Evolutionary conservation across 2,113 vertebrate genomes (phyloP).

Genomic region (Pyxicephalus adspersus): DNA sequence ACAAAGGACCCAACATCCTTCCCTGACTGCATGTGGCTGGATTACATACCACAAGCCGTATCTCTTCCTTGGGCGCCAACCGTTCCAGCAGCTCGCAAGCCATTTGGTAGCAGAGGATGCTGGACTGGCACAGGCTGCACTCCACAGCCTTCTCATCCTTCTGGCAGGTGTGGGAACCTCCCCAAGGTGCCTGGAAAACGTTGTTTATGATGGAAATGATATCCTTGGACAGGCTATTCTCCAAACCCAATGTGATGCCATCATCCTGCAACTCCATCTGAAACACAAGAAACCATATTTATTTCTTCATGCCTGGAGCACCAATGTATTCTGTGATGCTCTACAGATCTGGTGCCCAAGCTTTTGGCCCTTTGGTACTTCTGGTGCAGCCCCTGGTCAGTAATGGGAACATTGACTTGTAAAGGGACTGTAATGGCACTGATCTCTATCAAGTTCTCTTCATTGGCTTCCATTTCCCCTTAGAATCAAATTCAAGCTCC

Average conservation of each 20-base stretch:
- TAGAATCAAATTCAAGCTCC: too few relatives aligned
- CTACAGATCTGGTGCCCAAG: too few relatives aligned
- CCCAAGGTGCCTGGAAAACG: conserved; percentile 98
- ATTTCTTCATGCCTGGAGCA: too few relatives aligned
- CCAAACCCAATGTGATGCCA: conserved; percentile 91
- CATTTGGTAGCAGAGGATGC: conserved; percentile 97
- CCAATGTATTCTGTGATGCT: too few relatives aligned
- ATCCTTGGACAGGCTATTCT: conserved; percentile 92
- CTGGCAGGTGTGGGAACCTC: conserved; percentile 95
- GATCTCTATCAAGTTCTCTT: too few relatives aligned
- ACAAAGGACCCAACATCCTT: too few relatives aligned
- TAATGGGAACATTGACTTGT: too few relatives aligned
- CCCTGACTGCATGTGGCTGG: background rate
- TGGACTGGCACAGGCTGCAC: conserved; percentile 95
- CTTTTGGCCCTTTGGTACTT: too few relatives aligned
- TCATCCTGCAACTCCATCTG: conserved; percentile 99
- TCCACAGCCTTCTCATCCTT: conserved; percentile 93
- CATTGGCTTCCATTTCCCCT: too few relatives aligned
- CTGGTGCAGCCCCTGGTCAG: too few relatives aligned
- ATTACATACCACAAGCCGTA: conserved; percentile 91
- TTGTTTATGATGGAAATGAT: conserved; percentile 97
- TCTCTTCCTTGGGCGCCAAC: conserved; percentile 94
- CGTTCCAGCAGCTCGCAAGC: conserved; percentile 94
- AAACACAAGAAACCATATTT: background rate
- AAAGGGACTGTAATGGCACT: too few relatives aligned